Conservation (phyloP, 2,888 invertebrate species). For the Dorcus parallelipipedus region DNA sequence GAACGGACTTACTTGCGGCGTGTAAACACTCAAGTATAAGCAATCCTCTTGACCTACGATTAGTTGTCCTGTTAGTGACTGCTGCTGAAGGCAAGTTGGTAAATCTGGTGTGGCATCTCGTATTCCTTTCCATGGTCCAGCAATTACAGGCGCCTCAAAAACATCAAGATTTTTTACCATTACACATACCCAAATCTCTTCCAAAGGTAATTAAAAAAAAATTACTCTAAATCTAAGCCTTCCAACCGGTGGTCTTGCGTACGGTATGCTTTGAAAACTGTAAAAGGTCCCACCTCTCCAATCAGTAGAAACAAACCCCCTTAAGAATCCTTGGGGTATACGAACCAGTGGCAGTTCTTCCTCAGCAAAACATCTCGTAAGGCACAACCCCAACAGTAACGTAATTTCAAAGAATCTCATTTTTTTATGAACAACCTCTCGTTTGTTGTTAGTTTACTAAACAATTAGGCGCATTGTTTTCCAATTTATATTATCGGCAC, state of each 20-base stretch:
- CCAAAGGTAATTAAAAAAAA: slow-evolving; percentile 2
- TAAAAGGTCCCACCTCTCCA: slow-evolving; percentile 45
- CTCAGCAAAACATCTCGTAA: no score
- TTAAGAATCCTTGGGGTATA: slow-evolving; percentile 44
- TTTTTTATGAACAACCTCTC: no score
- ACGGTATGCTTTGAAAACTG: slow-evolving; percentile 49
- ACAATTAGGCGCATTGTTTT: no score
- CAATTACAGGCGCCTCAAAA: slow-evolving; percentile 60
- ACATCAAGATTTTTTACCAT: no score
- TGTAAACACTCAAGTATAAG: slow-evolving; percentile 71
- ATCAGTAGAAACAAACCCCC: slow-evolving; percentile 42
- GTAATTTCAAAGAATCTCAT: no score
- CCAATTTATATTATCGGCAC: no score
- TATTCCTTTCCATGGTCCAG: slow-evolving; percentile 59
- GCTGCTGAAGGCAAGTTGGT: slow-evolving; percentile 2
- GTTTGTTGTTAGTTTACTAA: no score
- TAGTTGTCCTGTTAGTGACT: slow-evolving; percentile 27
- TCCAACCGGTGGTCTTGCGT: slow-evolving; percentile 41
- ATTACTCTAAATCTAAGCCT: slow-evolving; percentile 42
- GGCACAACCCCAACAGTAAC: no score
- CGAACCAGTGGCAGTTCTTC: slow-evolving; percentile 23
- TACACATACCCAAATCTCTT: no score
- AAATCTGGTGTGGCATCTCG: slow-evolving; percentile 55
- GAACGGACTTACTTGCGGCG: slow-evolving; percentile 55
- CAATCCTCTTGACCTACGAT: slow-evolving; percentile 77